A percentile compares a stretch with the other conserved stretches of the same genome.
These are phyloP conservation scores for Sebastes cheni DNA, from an alignment of 2,797 vertebrate species.

Conservation along the genomic window DNA sequence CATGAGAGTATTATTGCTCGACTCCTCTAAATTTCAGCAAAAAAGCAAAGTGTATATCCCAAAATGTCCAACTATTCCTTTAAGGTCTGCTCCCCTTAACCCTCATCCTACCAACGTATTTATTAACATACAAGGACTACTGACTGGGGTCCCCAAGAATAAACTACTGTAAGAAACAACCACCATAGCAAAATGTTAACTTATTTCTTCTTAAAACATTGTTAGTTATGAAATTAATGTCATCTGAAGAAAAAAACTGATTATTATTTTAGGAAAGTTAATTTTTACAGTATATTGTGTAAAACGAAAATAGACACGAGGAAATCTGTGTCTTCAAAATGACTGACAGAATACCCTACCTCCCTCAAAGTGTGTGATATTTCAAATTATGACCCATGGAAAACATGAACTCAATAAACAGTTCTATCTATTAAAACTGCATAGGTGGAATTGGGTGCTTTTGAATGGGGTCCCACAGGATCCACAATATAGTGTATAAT, in stretches of 20 bases:
- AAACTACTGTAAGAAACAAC: too few species aligned
- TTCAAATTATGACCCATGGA: not conserved
- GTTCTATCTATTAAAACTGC: rapidly evolving
- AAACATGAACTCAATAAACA: not conserved
- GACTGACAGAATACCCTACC: not conserved
- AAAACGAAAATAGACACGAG: not conserved
- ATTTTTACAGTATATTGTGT: too few species aligned
- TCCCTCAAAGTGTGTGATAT: not conserved
- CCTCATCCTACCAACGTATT: too few species aligned
- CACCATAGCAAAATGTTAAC: too few species aligned
- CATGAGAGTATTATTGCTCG: not conserved
- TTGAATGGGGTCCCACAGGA: not conserved
- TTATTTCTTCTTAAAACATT: too few species aligned
- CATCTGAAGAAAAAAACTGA: not conserved
- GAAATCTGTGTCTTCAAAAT: not conserved
- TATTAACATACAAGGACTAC: too few species aligned
- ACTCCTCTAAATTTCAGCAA: not conserved
- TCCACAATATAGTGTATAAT: too few species aligned
- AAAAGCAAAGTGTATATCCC: not conserved
- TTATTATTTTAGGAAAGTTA: too few species aligned
- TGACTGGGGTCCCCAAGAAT: too few species aligned
- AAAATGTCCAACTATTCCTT: not conserved
- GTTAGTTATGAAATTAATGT: too few species aligned
- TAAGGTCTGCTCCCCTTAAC: not conserved
- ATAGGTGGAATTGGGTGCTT: not conserved